phyloP scores from a whole-genome alignment of 2,888 invertebrate genomes.

The Oxyteleia sp. region DNA sequence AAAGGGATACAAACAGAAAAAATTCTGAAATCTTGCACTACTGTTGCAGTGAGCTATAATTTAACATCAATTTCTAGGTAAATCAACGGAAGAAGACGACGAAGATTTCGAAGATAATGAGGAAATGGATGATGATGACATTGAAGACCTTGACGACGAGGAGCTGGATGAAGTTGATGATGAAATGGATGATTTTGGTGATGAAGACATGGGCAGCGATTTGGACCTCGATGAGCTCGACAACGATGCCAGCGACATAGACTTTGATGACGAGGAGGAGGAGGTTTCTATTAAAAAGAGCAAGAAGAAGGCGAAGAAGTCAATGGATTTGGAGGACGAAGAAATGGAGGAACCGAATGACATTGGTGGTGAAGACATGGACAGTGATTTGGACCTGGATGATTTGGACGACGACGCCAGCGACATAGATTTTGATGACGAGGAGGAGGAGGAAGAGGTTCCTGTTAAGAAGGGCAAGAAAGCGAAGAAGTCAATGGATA shows the following conservation, averaged over 20 bases:
- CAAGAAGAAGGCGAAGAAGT: too few species aligned
- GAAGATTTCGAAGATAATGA: constrained; percentile 78
- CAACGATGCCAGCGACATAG: constrained; percentile 87
- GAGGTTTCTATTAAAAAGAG: too few species aligned
- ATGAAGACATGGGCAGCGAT: constrained; percentile 79
- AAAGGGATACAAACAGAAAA: too few species aligned
- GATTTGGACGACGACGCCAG: constrained; percentile 87
- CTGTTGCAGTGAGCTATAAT: too few species aligned
- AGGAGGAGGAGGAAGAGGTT: constrained; percentile 78
- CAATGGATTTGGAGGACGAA: too few species aligned
- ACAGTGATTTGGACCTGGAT: constrained; percentile 80
- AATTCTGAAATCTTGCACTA: too few species aligned
- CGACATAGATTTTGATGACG: constrained; percentile 87
- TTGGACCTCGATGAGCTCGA: constrained; percentile 83
- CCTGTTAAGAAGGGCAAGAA: constrained; percentile 57
- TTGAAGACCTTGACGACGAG: constrained; percentile 77
- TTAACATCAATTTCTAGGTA: constrained; percentile 36
- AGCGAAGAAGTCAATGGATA: constrained; percentile 74
- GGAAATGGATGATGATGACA: constrained; percentile 80
- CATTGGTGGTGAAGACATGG: constrained; percentile 80
- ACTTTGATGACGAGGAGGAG: constrained; percentile 85
- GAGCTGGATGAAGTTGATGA: constrained; percentile 77
- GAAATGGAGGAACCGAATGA: too few species aligned
- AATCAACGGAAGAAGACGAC: constrained; percentile 74
- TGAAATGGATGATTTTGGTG: constrained; percentile 80